A percentile compares a stretch with the other conserved stretches of the same genome.
These are phyloP conservation scores for Iguana delicatissima DNA, from an alignment of 2,797 vertebrate genomes.

Conservation along the genomic window DNA sequence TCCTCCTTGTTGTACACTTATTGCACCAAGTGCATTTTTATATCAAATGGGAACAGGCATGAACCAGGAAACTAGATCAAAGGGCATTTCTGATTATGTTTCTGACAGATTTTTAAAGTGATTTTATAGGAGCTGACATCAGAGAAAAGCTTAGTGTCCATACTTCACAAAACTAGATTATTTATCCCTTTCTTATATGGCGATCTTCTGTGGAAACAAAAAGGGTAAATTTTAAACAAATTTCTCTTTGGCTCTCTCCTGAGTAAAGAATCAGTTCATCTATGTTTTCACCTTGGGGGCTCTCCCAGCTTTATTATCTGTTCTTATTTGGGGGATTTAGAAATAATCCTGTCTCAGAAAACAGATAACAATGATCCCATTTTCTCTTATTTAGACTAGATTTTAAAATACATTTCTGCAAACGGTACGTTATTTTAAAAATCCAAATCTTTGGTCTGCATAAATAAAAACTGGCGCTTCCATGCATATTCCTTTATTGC, in stretches of 20 bases:
- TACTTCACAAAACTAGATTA: slow-evolving; percentile 32
- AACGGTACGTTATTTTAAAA: slow-evolving; percentile 16
- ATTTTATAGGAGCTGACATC: slow-evolving; percentile 40
- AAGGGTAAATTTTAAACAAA: slow-evolving; percentile 32
- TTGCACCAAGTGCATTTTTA: slow-evolving; percentile 14
- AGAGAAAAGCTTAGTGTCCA: slow-evolving; percentile 35
- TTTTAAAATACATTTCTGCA: slow-evolving; percentile 28
- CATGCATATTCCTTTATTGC: slow-evolving; percentile 13
- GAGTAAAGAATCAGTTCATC: slow-evolving; percentile 40
- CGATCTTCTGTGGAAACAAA: slow-evolving; percentile 21
- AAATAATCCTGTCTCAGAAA: slow-evolving; percentile 17
- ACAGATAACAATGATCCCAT: slow-evolving; percentile 27
- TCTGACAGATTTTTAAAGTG: slow-evolving; percentile 45
- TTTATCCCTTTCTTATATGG: slow-evolving; percentile 24
- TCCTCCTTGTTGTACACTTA: slow-evolving; percentile 26
- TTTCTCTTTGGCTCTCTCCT: slow-evolving; percentile 24
- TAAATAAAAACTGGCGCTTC: background rate
- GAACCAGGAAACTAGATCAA: slow-evolving; percentile 33
- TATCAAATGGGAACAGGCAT: slow-evolving; percentile 43
- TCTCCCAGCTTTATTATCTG: slow-evolving; percentile 26
- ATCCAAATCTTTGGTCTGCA: background rate
- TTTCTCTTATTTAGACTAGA: slow-evolving; percentile 26
- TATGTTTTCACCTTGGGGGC: slow-evolving; percentile 30
- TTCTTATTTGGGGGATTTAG: slow-evolving; percentile 22
- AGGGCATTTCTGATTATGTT: slow-evolving; percentile 47